These are phyloP conservation scores for Leptopterna dolabrata DNA, from an alignment of 2,888 invertebrate genomes.

Conservation along the genomic window DNA sequence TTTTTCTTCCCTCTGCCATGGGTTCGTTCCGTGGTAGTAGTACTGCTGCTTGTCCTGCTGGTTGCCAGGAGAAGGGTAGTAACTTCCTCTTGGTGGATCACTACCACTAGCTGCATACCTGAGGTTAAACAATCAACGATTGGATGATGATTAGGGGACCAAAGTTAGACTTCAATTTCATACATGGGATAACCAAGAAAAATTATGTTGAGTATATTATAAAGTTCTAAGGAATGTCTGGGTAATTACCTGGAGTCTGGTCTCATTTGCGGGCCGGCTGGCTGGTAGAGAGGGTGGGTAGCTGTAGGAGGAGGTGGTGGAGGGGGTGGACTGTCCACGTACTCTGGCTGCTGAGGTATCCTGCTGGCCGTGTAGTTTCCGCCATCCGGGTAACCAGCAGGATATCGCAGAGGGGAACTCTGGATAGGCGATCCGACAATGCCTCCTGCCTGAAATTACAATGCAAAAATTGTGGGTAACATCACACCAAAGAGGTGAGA, in stretches of 20 bases:
- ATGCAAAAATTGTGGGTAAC: background rate
- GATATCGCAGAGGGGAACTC: conserved; percentile 56
- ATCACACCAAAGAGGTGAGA: background rate
- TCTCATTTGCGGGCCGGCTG: conserved; percentile 51
- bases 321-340: conserved; percentile 68
- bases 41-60: conserved; percentile 63
- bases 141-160: background rate
- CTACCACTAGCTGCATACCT: conserved; percentile 75
- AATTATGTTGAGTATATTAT: too few species aligned
- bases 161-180: background rate
- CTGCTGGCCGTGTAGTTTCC: conserved; percentile 34
- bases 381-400: conserved; percentile 66
- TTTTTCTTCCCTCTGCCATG: conserved; percentile 94
- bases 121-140: background rate
- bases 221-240: too few species aligned
- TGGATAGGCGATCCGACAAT: conserved; percentile 53
- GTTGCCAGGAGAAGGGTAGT: conserved; percentile 69
- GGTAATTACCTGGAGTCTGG: conserved; percentile 46
- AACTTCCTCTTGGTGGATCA: conserved; percentile 73
- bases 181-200: too few species aligned
- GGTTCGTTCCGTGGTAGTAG: conserved; percentile 74
- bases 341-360: conserved; percentile 52
- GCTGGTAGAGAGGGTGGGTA: conserved; percentile 76
- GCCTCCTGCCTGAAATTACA: background rate
- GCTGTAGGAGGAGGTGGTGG: conserved; percentile 79